phyloP scores from a whole-genome alignment of 1,140 invertebrate genomes.

The Solenopsis invicta region DNA sequence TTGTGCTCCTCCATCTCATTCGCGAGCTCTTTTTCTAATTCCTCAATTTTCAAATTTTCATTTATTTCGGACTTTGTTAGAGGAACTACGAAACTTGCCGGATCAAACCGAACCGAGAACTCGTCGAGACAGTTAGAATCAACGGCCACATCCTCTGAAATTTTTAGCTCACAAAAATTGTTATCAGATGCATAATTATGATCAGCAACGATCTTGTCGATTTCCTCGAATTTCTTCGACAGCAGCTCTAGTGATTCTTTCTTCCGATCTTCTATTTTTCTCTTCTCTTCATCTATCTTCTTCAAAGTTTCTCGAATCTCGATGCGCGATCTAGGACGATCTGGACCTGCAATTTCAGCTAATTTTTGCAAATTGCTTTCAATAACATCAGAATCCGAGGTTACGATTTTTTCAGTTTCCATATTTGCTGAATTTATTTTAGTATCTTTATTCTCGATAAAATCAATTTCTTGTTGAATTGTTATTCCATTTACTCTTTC shows the following conservation, averaged over 20 bases:
- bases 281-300: conserved; percentile 75
- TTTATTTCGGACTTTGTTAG: conserved; percentile 65
- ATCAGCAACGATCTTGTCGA: conserved; percentile 56
- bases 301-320: conserved; percentile 65
- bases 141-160: neutral
- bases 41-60: conserved; percentile 61
- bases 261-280: conserved; percentile 75
- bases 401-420: neutral
- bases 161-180: neutral
- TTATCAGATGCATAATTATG: conserved; percentile 11
- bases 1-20: conserved; percentile 39
- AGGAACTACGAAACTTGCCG: conserved; percentile 57
- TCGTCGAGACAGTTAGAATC: conserved; percentile 55
- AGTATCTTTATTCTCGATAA: neutral
- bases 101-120: neutral
- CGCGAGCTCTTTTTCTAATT: neutral
- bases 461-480: conserved; percentile 4
- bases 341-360: conserved; percentile 39
- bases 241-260: conserved; percentile 73
- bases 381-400: neutral
- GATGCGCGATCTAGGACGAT: conserved; percentile 56
- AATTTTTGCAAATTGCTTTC: conserved; percentile 61
- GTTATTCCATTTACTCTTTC: neutral
- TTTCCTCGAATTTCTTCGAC: conserved; percentile 71
- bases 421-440: neutral